Conservation (phyloP, 2,888 invertebrate genomes). For the Agrotis ipsilon region DNA sequence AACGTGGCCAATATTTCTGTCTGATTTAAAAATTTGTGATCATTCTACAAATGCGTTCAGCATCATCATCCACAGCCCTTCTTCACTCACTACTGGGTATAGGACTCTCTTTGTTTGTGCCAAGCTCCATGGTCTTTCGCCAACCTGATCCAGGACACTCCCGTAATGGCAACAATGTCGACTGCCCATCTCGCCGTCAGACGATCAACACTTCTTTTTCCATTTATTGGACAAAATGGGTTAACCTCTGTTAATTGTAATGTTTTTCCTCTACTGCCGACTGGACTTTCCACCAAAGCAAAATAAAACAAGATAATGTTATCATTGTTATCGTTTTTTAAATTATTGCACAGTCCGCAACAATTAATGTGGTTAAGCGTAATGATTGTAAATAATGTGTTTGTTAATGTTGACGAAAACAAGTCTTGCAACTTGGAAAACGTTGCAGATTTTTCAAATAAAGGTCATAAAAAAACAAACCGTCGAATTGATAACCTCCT, state of each 20-base stretch:
- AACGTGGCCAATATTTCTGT: background rate
- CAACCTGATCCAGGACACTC: too few relatives aligned
- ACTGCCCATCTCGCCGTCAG: too few relatives aligned
- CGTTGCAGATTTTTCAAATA: background rate
- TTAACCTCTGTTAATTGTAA: background rate
- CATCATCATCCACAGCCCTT: too few relatives aligned
- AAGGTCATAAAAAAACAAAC: too few relatives aligned
- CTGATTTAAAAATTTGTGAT: background rate
- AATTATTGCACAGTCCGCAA: constrained; percentile 4
- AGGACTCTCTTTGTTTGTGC: too few relatives aligned
- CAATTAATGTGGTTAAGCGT: background rate
- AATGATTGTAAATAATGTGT: background rate
- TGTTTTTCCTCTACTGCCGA: background rate
- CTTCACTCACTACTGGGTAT: too few relatives aligned
- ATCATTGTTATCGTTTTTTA: background rate
- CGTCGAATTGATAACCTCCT: too few relatives aligned
- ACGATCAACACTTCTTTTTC: too few relatives aligned
- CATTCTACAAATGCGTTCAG: too few relatives aligned
- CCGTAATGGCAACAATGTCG: too few relatives aligned
- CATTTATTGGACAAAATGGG: background rate
- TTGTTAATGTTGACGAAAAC: background rate
- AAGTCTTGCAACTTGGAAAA: background rate
- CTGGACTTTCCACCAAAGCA: background rate
- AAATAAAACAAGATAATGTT: constrained; percentile 2
- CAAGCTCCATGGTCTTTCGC: too few relatives aligned